Evolutionary conservation across 2,888 invertebrate genomes (phyloP).

Genomic region (Sesia bembeciformis): DNA sequence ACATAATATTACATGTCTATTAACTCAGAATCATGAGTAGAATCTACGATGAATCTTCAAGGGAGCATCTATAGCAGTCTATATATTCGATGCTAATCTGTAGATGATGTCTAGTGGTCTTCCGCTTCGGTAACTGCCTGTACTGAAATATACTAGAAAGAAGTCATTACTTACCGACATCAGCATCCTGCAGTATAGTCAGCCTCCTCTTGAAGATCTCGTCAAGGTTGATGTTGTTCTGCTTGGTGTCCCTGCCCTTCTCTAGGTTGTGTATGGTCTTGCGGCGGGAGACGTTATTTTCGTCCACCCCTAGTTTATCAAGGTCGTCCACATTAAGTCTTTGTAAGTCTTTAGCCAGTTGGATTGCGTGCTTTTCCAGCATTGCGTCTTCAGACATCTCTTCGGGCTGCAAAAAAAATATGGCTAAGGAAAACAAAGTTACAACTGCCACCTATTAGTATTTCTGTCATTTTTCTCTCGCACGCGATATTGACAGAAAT

Average conservation of each 20-base stretch:
- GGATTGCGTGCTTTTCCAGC: slow-evolving; percentile 90
- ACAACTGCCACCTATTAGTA: no score
- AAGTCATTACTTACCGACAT: slow-evolving; percentile 42
- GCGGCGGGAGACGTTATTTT: slow-evolving; percentile 84
- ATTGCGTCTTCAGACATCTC: slow-evolving; percentile 88
- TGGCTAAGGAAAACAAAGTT: neutral
- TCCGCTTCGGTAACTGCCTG: no score
- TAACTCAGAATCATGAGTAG: no score
- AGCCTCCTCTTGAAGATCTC: slow-evolving; percentile 95
- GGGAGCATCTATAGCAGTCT: no score
- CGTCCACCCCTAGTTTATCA: slow-evolving; percentile 80
- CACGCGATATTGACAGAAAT: no score
- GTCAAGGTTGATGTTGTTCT: slow-evolving; percentile 91
- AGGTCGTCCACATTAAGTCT: slow-evolving; percentile 87
- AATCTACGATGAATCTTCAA: no score
- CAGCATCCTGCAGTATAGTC: slow-evolving; percentile 84
- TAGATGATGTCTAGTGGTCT: no score
- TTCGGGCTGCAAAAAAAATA: slow-evolving; percentile 72
- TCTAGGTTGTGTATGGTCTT: slow-evolving; percentile 93
- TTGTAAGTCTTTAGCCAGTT: slow-evolving; percentile 92
- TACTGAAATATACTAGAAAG: no score
- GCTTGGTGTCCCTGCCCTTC: slow-evolving; percentile 84
- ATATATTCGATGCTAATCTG: no score
- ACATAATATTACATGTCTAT: no score
- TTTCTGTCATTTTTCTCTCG: no score